Conservation (phyloP, 2,113 vertebrate genomes). For the Cyprinus carpio region DNA sequence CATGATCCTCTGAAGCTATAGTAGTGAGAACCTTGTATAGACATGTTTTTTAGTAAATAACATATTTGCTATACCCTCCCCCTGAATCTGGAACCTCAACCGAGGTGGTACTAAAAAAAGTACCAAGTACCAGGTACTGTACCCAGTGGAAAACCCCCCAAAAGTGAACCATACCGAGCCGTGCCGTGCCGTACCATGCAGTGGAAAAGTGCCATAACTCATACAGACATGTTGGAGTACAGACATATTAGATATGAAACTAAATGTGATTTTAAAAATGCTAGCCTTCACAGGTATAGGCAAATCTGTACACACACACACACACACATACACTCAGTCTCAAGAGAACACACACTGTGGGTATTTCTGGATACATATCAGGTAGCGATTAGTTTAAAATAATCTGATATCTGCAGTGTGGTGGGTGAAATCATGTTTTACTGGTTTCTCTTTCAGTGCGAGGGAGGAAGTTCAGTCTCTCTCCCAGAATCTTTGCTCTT, state of each 20-base stretch:
- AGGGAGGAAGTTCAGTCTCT: constrained; percentile 70
- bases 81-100: too few species aligned
- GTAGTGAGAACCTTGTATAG: not conserved
- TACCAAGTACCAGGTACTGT: too few species aligned
- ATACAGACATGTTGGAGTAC: not conserved
- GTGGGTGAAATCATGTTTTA: not conserved
- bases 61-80: not conserved
- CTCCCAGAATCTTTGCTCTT: constrained; percentile 88
- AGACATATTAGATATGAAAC: not conserved
- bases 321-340: not conserved
- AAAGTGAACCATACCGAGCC: too few species aligned
- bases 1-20: not conserved
- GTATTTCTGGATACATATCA: constrained; percentile 23
- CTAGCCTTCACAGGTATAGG: not conserved
- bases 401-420: not conserved
- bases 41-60: not conserved
- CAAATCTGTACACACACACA: not conserved
- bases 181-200: too few species aligned
- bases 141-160: too few species aligned
- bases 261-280: not conserved
- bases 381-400: constrained; percentile 28
- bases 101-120: too few species aligned
- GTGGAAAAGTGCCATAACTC: too few species aligned
- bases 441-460: constrained; percentile 67
- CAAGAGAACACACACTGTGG: not conserved